phyloP scores from a whole-genome alignment of 2,888 invertebrate genomes.

The Heteropelma amictum region DNA sequence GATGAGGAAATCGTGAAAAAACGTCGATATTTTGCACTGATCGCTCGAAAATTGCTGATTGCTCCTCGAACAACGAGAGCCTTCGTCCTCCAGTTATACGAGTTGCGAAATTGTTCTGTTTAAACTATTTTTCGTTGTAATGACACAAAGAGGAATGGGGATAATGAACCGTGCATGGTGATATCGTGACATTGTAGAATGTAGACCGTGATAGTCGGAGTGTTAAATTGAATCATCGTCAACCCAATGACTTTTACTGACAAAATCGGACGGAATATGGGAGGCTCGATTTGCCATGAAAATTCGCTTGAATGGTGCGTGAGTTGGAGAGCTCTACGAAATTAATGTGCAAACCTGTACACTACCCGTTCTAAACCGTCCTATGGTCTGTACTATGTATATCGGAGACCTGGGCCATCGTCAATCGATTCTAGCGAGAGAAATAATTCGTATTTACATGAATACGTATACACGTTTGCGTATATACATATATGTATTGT shows the following conservation, averaged over 20 bases:
- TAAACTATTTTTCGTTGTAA: not conserved
- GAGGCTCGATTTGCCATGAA: constrained; percentile 4
- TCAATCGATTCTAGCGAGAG: constrained; percentile 51
- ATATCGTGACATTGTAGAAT: not conserved
- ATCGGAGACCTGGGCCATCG: constrained; percentile 56
- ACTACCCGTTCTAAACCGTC: not conserved
- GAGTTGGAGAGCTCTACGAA: not conserved
- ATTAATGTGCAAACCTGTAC: not conserved
- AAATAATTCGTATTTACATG: constrained; percentile 73
- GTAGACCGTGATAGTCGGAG: not conserved
- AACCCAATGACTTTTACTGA: not conserved
- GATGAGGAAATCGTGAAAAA: no score
- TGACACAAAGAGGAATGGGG: not conserved
- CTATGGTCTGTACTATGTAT: not conserved
- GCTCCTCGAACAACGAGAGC: no score
- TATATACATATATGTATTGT: no score
- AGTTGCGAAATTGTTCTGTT: not conserved
- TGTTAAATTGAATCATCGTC: constrained; percentile 20
- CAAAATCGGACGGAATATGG: not conserved
- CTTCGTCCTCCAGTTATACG: no score
- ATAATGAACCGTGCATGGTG: not conserved
- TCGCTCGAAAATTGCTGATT: no score
- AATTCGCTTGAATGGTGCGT: constrained; percentile 14
- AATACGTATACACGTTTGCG: constrained; percentile 68
- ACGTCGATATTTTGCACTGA: not conserved